Evolutionary conservation across 2,888 invertebrate genomes (phyloP), one percentile per base, ranked within the genome.

Genomic region (Deladenus siricidicola): DNA sequence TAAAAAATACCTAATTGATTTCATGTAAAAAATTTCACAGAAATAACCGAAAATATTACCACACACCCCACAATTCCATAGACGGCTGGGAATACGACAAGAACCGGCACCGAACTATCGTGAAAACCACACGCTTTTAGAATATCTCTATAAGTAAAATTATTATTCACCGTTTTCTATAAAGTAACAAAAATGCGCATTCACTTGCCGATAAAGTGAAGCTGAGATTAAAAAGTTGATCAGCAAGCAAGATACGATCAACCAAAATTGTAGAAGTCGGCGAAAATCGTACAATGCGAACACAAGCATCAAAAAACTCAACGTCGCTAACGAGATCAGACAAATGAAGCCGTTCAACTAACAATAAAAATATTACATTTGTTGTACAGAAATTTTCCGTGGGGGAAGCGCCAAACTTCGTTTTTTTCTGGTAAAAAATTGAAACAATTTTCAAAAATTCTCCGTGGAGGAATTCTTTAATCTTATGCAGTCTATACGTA

Each of bases 251-350:
- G 68, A 68, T 19, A 57, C 50, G 10, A 57, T 57, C 43, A 73
- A 66, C 73, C 73, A 73, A 21, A 58, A 45, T 51, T 70, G 64
- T 29, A 72, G 66, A 21, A 73, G 42, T 43, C 62, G 54, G 28
- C 60, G 65, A 56, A 69, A 67, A 52, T 72, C 66, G 61, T 60
- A 69, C 24, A 73, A 58, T 14, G 68, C 73, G 30, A 73, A 65
- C 1, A 56, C 65, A n/a, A 73, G 64, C 69, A 73, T 71, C 6
- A 68, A 42, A 60, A 73, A 72, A 21, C 70, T 69, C 44, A 72
- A 66, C 39, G 29, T 10, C n/a, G 65, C 69, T 29, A 73, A 63
- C 4, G 68, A 53, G 17, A 58, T 14, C n/a, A 71, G 58, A 29
- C 71, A 70, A 19, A 63, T 44, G 21, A 72, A 30, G 1, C 71